Evolutionary conservation across 1,140 invertebrate genomes (phyloP).

Genomic region (Hylaeus anthracinus): DNA sequence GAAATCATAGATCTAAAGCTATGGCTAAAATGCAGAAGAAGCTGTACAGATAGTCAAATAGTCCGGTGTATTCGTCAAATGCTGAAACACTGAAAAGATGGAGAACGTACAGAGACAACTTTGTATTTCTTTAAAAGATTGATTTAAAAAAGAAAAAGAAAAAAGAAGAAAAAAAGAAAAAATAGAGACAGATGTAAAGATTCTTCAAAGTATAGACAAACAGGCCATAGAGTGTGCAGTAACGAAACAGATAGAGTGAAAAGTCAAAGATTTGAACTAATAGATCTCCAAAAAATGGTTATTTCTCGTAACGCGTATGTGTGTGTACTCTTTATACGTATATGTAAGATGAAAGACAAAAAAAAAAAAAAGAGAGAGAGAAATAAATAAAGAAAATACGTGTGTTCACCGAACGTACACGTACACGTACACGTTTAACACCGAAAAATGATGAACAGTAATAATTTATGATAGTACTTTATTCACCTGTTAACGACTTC

Average conservation of each 20-base stretch:
- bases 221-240: constrained; percentile 8
- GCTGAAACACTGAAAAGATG: constrained; percentile 50
- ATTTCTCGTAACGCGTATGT: neutral
- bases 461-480: constrained; percentile 71
- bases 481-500: constrained; percentile 93
- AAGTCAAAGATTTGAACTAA: constrained; percentile 5
- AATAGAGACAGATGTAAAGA: too few relatives aligned
- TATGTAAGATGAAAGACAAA: neutral
- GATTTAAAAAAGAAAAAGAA: neutral
- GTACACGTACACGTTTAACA: constrained; percentile 18
- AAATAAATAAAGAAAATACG: constrained; percentile 28
- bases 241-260: constrained; percentile 11
- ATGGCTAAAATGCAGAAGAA: constrained; percentile 66
- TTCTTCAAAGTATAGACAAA: neutral
- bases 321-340: neutral
- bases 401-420: constrained; percentile 21
- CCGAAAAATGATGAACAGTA: constrained; percentile 50
- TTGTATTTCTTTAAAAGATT: constrained; percentile 29
- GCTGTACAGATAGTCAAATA: constrained; percentile 50
- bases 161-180: too few relatives aligned
- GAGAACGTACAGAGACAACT: constrained; percentile 43
- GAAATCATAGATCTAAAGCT: constrained; percentile 21
- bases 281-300: neutral
- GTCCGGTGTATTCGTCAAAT: constrained; percentile 62
- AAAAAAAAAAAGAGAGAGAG: constrained; percentile 8